These are phyloP conservation scores for Eremobia ochroleuca DNA, from an alignment of 2,888 invertebrate genomes.

Conservation along the genomic window DNA sequence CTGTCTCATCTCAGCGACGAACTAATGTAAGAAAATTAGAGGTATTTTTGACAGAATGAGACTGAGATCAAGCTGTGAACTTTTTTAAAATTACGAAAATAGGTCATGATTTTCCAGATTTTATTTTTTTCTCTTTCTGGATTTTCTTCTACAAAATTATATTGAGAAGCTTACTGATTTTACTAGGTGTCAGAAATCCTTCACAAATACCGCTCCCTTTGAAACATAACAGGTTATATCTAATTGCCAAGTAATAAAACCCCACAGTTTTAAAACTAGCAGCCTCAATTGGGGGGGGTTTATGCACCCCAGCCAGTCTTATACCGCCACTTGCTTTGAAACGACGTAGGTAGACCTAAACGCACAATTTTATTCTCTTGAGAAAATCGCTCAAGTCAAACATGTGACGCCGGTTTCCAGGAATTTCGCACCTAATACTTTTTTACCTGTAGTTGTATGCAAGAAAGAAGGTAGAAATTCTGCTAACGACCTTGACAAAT, in stretches of 20 bases:
- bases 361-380: neutral
- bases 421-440: neutral
- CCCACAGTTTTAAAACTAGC: neutral
- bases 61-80: too few relatives aligned
- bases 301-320: neutral
- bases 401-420: neutral
- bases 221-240: neutral
- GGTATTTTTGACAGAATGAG: too few relatives aligned
- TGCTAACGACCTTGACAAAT: neutral
- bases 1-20: too few relatives aligned
- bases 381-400: neutral
- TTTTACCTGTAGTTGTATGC: neutral
- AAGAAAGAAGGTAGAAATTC: neutral
- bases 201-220: neutral
- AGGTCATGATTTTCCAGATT: too few relatives aligned
- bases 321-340: conserved; percentile 12
- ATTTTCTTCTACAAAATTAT: neutral
- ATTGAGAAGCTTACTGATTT: neutral
- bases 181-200: neutral
- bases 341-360: neutral
- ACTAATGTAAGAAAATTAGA: too few relatives aligned
- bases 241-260: neutral
- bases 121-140: too few relatives aligned
- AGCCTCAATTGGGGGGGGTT: neutral
- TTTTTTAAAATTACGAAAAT: too few relatives aligned